phyloP scores from a whole-genome alignment of 2,113 vertebrate genomes.

The Elaphurus davidianus region DNA sequence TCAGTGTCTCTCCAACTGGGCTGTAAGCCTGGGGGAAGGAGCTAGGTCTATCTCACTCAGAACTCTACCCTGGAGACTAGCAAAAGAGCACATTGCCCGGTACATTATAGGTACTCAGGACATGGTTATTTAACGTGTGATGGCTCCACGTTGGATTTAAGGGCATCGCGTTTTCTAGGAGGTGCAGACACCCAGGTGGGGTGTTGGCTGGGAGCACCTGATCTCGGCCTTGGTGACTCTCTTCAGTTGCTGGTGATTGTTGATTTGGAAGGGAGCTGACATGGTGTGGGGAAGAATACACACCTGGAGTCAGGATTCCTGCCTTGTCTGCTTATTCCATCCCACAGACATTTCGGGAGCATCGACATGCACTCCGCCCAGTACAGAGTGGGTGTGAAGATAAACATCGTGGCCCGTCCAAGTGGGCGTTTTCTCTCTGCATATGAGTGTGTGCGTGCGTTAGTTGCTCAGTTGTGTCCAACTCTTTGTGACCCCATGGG shows the following conservation, averaged over 20 bases:
- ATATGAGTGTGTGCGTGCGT: rapidly evolving
- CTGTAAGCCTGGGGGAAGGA: not conserved
- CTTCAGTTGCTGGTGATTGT: not conserved
- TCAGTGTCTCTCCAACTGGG: not conserved
- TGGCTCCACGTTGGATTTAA: not conserved
- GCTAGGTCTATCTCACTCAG: not conserved
- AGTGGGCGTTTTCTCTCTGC: not conserved
- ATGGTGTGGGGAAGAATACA: not conserved
- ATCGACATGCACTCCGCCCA: rapidly evolving
- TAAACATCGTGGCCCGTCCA: rapidly evolving
- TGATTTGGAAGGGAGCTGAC: not conserved
- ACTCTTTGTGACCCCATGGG: not conserved
- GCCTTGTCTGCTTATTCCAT: not conserved
- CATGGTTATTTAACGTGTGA: rapidly evolving
- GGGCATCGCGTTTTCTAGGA: not conserved
- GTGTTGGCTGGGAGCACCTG: not conserved
- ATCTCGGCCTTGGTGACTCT: not conserved
- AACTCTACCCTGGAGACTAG: not conserved
- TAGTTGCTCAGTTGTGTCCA: not conserved
- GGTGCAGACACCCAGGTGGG: not conserved
- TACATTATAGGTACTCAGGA: rapidly evolving
- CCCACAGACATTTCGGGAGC: rapidly evolving
- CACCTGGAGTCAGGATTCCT: not conserved
- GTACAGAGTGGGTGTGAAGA: rapidly evolving
- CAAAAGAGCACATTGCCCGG: rapidly evolving